phyloP scores from a whole-genome alignment of 2,113 vertebrate genomes.

The Gymnorhina tibicen region DNA sequence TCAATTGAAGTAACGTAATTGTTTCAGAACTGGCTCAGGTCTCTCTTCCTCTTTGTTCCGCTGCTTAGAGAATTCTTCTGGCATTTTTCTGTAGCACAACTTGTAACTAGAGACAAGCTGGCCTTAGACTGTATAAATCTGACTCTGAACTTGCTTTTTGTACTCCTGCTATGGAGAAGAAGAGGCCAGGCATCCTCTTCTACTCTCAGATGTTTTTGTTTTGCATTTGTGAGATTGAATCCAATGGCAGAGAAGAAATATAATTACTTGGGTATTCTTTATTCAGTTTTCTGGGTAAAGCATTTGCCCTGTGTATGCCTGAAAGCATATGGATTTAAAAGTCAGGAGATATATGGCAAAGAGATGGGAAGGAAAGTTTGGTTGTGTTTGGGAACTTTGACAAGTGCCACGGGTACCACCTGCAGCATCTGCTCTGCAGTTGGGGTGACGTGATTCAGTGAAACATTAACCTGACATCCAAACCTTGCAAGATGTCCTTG shows the following conservation, averaged over 20 bases:
- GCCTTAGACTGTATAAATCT: background rate
- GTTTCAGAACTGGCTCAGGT: background rate
- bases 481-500: background rate
- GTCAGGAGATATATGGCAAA: background rate
- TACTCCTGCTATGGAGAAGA: background rate
- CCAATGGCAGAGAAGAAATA: background rate
- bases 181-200: background rate
- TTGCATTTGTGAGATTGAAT: background rate
- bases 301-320: background rate
- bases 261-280: background rate
- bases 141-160: background rate
- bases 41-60: background rate
- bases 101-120: background rate
- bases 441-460: background rate
- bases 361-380: background rate
- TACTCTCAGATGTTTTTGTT: background rate
- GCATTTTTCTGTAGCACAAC: background rate
- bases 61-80: background rate
- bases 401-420: background rate
- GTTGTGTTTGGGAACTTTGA: background rate
- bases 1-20: background rate
- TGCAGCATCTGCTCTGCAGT: background rate
- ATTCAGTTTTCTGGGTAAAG: background rate
- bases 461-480: background rate
- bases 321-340: background rate